Evolutionary conservation across 2,888 invertebrate species (phyloP), one percentile per base, ranked within the genome.

Genomic region (Tortricodes alternella): DNA sequence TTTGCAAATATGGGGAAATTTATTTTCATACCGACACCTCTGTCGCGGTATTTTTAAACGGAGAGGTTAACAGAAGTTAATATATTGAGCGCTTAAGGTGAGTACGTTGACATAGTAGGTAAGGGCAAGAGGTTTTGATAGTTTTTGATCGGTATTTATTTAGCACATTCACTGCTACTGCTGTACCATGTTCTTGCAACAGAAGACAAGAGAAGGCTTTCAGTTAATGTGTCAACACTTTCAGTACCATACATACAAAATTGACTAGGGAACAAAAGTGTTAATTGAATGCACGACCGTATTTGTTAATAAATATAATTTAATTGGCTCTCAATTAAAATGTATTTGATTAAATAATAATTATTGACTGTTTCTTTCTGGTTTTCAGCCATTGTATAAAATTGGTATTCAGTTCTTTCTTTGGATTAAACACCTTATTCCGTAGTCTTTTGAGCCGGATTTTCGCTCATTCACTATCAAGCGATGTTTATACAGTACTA

Each of bases 11-110:
- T n/a, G n/a, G n/a, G n/a, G n/a, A 24, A 35, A 39, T 53, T 53
- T 53, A 41, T 53, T 43, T 46, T 44, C 44, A 44, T 35, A 44
- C 27, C 37, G 34, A 53, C 49, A 51, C 49, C 37, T 50, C 46
- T 13, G 34, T 27, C 34, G 35, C 23, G 41, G 58, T 53, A 49
- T 53, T 58, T 55, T 55, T 55, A 43, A 43, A 27, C 32, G 2
- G 6, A 34, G 43, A 23, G 34, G 37, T 53, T 9, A 11, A 7
- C n/a, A 8, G 44, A 44, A 44, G 11, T 11, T 16, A n/a, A 24
- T n/a, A n/a, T 7, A 16, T 8, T 39, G 23, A 39, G 35, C 37
- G 35, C 8, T 48, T 48, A 24, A 37, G 15, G 21, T 19, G 13
- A 7, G 27, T 27, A n/a, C 5, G 34, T 34, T 27, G 43, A 27